A percentile compares a stretch with the other conserved stretches of the same genome.
Conservation (phyloP, 2,797 vertebrate genomes). For the Leucoraja ocellata region DNA sequence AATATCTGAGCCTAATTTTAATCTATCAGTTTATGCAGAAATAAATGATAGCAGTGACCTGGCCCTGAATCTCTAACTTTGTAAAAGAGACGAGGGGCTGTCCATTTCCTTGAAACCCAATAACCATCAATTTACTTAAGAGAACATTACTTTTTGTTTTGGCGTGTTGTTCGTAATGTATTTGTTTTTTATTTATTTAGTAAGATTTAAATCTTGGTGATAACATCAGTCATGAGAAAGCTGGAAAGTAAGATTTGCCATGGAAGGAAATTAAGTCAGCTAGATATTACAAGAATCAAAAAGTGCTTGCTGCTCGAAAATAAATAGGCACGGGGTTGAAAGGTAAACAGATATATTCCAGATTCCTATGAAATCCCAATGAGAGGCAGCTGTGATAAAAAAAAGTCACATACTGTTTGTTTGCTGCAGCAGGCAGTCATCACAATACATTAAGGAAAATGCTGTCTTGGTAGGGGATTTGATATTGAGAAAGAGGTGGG, state of each 20-base stretch:
- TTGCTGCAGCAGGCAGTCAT: background rate
- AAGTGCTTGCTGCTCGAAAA: background rate
- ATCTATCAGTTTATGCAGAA: background rate
- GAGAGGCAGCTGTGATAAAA: background rate
- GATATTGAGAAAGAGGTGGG: background rate
- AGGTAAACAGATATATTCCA: background rate
- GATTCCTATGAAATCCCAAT: background rate
- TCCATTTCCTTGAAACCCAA: background rate
- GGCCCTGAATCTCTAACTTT: background rate
- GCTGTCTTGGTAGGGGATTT: background rate
- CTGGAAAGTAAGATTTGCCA: background rate
- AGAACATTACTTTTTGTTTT: background rate
- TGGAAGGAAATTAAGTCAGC: background rate
- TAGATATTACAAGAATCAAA: background rate
- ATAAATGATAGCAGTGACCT: background rate
- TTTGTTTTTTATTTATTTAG: background rate
- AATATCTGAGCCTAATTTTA: background rate
- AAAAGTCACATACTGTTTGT: background rate
- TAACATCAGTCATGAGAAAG: background rate
- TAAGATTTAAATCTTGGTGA: background rate
- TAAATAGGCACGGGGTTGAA: background rate
- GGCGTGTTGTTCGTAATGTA: background rate
- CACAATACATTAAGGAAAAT: conserved; percentile 11
- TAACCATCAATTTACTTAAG: background rate
- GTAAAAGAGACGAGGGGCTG: background rate